Conservation (phyloP, 1,140 invertebrate genomes). For the Drosophila fuyamai region DNA sequence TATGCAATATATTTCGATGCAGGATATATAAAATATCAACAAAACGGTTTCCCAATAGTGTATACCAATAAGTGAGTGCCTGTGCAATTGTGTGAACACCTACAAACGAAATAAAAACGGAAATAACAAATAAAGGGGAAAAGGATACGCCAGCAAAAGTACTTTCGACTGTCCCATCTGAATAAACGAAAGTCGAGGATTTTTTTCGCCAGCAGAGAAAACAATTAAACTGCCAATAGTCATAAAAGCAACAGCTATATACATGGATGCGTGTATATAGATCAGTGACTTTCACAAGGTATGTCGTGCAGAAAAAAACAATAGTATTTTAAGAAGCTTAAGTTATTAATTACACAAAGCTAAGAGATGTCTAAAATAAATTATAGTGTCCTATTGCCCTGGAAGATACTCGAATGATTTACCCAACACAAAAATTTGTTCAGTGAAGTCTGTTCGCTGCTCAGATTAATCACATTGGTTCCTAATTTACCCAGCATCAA, state of each 20-base stretch:
- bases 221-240: conserved; percentile 40
- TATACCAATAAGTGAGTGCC: conserved; percentile 30
- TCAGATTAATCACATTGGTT: conserved; percentile 49
- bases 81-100: conserved; percentile 38
- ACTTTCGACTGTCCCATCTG: conserved; percentile 51
- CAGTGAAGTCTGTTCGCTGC: neutral
- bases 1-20: conserved; percentile 42
- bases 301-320: conserved; percentile 56
- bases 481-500: conserved; percentile 21
- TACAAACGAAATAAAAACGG: conserved; percentile 20
- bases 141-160: conserved; percentile 56
- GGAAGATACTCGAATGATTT: conserved; percentile 18
- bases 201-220: conserved; percentile 47
- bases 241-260: conserved; percentile 23
- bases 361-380: conserved; percentile 30
- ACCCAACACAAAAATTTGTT: conserved; percentile 8
- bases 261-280: conserved; percentile 28
- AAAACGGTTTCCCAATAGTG: conserved; percentile 38
- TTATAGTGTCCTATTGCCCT: conserved; percentile 14
- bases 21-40: conserved; percentile 43
- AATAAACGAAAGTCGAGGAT: conserved; percentile 44
- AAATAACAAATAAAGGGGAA: conserved; percentile 14
- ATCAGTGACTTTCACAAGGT: conserved; percentile 54
- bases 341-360: conserved; percentile 46
- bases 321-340: conserved; percentile 34